phyloP scores from a whole-genome alignment of 2,888 invertebrate genomes.

The Metacarcinus magister region DNA sequence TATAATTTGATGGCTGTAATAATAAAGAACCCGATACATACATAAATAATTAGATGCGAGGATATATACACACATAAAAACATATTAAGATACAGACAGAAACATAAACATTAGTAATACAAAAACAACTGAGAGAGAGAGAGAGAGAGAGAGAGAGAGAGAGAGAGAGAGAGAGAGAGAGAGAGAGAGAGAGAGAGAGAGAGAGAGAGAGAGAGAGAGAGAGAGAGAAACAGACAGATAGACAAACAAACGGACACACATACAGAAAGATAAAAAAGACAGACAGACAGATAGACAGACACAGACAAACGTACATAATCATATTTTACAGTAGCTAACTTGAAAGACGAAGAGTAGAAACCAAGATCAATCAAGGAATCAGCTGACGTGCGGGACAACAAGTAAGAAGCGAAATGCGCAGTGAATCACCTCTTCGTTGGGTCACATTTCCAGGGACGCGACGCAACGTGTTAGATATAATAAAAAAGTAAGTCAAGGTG shows the following conservation, averaged over 20 bases:
- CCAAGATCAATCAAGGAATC: neutral
- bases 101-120: neutral
- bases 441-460: neutral
- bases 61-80: too few relatives aligned
- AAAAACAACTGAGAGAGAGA: too few relatives aligned
- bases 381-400: neutral
- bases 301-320: too few relatives aligned
- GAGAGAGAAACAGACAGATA: too few relatives aligned
- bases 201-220: neutral
- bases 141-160: neutral
- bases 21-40: too few relatives aligned
- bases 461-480: neutral
- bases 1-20: too few relatives aligned
- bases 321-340: too few relatives aligned
- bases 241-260: too few relatives aligned
- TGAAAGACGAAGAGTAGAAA: neutral
- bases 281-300: too few relatives aligned
- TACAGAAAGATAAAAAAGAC: too few relatives aligned
- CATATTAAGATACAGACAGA: neutral
- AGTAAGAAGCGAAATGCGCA: neutral
- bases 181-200: neutral
- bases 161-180: slow-evolving; percentile 18
- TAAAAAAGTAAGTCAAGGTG: slow-evolving; percentile 19
- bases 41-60: too few relatives aligned
- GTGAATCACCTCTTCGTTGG: neutral